phyloP scores from a whole-genome alignment of 2,113 vertebrate species.

The human (Homo sapiens) region GRCh38 chr18:38038001-38038500 shows the following conservation, averaged over 20 bases:
- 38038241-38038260: slow-evolving; percentile 2
- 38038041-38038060: background rate
- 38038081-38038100: background rate
- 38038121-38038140: background rate
- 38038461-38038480: background rate
- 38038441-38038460: background rate
- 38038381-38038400: background rate
- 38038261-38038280: background rate
- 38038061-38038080: background rate
- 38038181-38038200: background rate
- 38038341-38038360: background rate
- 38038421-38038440: background rate
- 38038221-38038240: background rate
- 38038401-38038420: background rate
- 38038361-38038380: background rate
- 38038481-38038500: background rate
- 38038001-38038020: background rate
- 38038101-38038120: background rate
- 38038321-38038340: background rate
- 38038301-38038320: background rate
- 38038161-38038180: background rate
- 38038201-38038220: background rate
- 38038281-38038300: background rate
- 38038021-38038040: background rate
- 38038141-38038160: background rate